These are phyloP conservation scores for Motacilla tschutschensis DNA, from an alignment of 2,113 vertebrate species.

Conservation along the genomic window DNA sequence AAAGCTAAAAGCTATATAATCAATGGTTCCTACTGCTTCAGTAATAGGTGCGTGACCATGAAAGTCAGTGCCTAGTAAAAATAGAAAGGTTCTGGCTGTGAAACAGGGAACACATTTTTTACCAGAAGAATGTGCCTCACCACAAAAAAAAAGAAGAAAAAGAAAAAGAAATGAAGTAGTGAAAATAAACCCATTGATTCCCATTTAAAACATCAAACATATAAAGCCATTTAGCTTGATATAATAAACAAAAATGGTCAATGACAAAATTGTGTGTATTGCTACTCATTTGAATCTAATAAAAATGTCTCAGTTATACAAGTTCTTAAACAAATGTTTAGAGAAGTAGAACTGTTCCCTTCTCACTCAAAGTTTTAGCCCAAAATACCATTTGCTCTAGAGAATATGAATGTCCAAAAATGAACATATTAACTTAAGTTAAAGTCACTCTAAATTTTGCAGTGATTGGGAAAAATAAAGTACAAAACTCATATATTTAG, in stretches of 20 bases:
- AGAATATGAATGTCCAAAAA: not conserved
- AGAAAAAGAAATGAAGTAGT: not conserved
- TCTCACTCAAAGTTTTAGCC: not conserved
- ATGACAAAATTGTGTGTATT: not conserved
- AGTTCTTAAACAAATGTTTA: not conserved
- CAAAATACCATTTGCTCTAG: not conserved
- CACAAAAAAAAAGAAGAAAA: not conserved
- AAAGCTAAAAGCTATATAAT: not conserved
- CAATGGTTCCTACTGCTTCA: not conserved
- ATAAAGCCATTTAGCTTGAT: not conserved
- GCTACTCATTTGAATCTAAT: not conserved
- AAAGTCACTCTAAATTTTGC: not conserved
- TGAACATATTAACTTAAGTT: not conserved
- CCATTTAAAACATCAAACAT: not conserved
- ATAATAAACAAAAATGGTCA: not conserved
- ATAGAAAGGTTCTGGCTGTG: not conserved
- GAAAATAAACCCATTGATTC: not conserved
- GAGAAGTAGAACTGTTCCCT: not conserved
- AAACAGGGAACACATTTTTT: not conserved
- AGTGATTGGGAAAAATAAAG: not conserved
- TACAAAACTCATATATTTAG: not conserved
- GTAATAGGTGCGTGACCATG: fast-evolving
- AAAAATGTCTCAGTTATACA: not conserved
- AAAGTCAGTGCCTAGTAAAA: not conserved
- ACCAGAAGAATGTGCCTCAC: not conserved